Evolutionary conservation across 2,888 invertebrate species (phyloP), one percentile per base, ranked within the genome.

Genomic region (Pemphredon lugubris): DNA sequence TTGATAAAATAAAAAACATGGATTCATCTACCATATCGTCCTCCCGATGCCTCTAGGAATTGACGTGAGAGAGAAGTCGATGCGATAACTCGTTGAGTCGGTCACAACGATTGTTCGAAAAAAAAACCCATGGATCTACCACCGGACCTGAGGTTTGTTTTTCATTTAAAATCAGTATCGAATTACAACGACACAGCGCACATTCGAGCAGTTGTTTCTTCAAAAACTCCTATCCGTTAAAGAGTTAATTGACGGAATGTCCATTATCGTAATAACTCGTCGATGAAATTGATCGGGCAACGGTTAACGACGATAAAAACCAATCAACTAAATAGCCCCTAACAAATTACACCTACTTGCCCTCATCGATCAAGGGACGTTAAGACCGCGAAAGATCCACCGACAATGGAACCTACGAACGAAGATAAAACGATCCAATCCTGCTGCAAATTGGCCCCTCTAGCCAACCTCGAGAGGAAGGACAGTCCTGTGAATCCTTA

Each of bases 401-500:
- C 58, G 32, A 61, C 53, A 53, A 58, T 58, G 48, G 72, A 50
- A 6, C 3, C 40, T 47, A 42, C 42, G 42, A 34, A 26, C 37
- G 68, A 60, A 40, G 58, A 58, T 54, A 77, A 72, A 64, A 57
- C 45, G 39, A 39, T 40, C 32, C 63, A 60, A 63, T 68, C 57
- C 53, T 13, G 34, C 53, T 42, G 53, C 59, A 78, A 69, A 69
- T 54, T 70, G 50, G 13, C 37, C 42, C 47, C 55, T 60, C 40
- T 54, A 32, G 42, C 14, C 30, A 44, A 39, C 18, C 45, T 63
- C 20, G 60, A 61, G 11, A 77, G 76, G 48, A 77, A 66, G 48
- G 76, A 80, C 51, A 85, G 83, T 57, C 77, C 84, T 11, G 64
- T 77, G 61, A 87, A 86, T 79, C 86, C 86, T 44, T 85, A 86